A percentile compares a stretch with the other conserved stretches of the same genome.
Conservation (phyloP, 1,140 invertebrate genomes). For the Parasteatoda tepidariorum region DNA sequence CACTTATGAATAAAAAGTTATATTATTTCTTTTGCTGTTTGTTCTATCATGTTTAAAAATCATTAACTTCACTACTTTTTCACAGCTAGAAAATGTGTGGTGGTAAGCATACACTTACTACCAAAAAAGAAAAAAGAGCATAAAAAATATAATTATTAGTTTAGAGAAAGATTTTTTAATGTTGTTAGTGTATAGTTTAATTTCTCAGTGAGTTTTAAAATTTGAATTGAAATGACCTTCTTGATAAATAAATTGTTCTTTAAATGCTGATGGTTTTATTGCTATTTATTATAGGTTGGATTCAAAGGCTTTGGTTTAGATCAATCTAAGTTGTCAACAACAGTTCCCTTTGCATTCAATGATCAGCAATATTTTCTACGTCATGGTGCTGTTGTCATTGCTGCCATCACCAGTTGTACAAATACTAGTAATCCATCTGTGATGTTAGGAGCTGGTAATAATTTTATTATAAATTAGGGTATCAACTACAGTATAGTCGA, state of each 20-base stretch:
- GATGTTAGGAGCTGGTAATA: conserved; percentile 89
- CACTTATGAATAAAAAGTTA: no score
- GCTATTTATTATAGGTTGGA: conserved; percentile 77
- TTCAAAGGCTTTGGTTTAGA: conserved; percentile 94
- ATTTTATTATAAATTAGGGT: conserved; percentile 9
- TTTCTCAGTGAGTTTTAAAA: no score
- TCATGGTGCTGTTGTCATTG: conserved; percentile 96
- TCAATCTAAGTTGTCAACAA: conserved; percentile 75
- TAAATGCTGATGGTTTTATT: background rate
- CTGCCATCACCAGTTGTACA: conserved; percentile 97
- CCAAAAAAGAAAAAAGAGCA: no score
- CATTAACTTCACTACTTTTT: no score
- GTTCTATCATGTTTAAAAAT: no score
- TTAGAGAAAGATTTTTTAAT: no score
- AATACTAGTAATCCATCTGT: conserved; percentile 98
- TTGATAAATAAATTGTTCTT: background rate
- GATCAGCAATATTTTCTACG: conserved; percentile 84
- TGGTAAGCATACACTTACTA: no score
- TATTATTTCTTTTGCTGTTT: no score
- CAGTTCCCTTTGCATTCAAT: conserved; percentile 82
- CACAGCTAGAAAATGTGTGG: no score
- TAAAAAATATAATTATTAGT: no score
- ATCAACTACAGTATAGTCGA: conserved; percentile 10
- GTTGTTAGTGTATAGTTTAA: no score
- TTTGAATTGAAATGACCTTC: no score